Conservation (phyloP, 1,140 invertebrate species). For the Penaeus chinensis region DNA sequence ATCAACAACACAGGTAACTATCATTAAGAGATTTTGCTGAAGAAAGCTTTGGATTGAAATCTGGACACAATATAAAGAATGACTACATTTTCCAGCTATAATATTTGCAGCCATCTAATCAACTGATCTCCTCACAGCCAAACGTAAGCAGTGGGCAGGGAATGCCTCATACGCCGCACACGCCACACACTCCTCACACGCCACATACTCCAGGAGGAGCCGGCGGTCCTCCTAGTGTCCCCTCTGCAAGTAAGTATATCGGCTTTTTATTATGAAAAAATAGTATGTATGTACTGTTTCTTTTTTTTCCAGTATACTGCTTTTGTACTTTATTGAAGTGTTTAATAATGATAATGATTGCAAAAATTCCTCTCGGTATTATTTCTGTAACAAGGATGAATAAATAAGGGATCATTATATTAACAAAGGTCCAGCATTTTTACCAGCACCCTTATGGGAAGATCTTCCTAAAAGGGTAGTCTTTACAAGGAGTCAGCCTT, state of each 20-base stretch:
- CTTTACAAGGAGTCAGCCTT: too few species aligned
- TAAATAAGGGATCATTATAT: too few species aligned
- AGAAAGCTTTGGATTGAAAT: too few species aligned
- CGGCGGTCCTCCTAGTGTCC: slow-evolving; percentile 81
- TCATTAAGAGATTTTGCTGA: background rate
- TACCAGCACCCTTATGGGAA: too few species aligned
- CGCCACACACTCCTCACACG: slow-evolving; percentile 87
- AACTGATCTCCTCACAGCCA: slow-evolving; percentile 6
- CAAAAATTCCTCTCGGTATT: too few species aligned
- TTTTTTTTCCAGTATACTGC: background rate
- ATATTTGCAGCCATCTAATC: background rate
- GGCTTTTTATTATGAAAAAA: background rate
- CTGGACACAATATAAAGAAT: too few species aligned
- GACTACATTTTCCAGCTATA: background rate
- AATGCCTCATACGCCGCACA: slow-evolving; percentile 89
- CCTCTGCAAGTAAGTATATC: slow-evolving; percentile 68
- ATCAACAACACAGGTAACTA: slow-evolving; percentile 59
- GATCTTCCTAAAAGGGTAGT: too few species aligned
- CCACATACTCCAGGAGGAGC: slow-evolving; percentile 77
- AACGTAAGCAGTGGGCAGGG: slow-evolving; percentile 49
- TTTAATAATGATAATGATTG: too few species aligned
- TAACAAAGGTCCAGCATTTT: too few species aligned
- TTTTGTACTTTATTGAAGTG: too few species aligned
- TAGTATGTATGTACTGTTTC: background rate
- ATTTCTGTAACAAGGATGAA: too few species aligned